Evolutionary conservation across 2,888 invertebrate genomes (phyloP).

Genomic region (Beris morrisii): DNA sequence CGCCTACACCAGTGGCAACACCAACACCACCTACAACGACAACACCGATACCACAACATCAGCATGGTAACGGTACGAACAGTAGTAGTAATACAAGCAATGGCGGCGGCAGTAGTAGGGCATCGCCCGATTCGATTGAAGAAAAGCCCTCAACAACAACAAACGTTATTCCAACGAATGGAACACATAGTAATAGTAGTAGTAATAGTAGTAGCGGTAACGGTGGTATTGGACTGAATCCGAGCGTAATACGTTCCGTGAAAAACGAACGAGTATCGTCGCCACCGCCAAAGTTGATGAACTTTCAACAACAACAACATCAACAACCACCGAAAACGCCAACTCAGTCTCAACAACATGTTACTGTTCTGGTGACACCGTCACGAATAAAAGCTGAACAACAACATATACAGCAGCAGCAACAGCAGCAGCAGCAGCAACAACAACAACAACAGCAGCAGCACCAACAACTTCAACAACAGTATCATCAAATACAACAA

Average conservation of each 20-base stretch:
- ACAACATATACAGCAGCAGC: slow-evolving; percentile 43
- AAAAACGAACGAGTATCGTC: slow-evolving; percentile 54
- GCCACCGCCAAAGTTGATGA: slow-evolving; percentile 53
- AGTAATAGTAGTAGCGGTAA: slow-evolving; percentile 34
- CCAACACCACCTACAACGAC: slow-evolving; percentile 43
- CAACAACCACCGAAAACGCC: slow-evolving; percentile 36
- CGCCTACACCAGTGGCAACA: slow-evolving; percentile 40
- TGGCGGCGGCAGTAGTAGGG: slow-evolving; percentile 50
- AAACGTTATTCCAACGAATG: slow-evolving; percentile 22
- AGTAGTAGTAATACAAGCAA: slow-evolving; percentile 48
- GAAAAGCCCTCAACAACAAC: slow-evolving; percentile 51
- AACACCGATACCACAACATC: slow-evolving; percentile 49
- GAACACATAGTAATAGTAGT: slow-evolving; percentile 22
- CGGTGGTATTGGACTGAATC: slow-evolving; percentile 42
- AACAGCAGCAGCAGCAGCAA: slow-evolving; percentile 43
- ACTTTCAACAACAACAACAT: slow-evolving; percentile 44
- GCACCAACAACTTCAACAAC: slow-evolving; percentile 47
- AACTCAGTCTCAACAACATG: slow-evolving; percentile 45
- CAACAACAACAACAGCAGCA: slow-evolving; percentile 46
- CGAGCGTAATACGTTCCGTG: slow-evolving; percentile 55
- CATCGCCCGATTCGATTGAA: slow-evolving; percentile 54
- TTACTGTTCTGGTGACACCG: slow-evolving; percentile 59
- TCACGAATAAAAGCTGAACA: slow-evolving; percentile 57
- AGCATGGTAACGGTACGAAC: slow-evolving; percentile 51
- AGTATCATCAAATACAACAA: slow-evolving; percentile 49